phyloP scores from a whole-genome alignment of 1,140 invertebrate species.

The Aphelenchoides besseyi region DNA sequence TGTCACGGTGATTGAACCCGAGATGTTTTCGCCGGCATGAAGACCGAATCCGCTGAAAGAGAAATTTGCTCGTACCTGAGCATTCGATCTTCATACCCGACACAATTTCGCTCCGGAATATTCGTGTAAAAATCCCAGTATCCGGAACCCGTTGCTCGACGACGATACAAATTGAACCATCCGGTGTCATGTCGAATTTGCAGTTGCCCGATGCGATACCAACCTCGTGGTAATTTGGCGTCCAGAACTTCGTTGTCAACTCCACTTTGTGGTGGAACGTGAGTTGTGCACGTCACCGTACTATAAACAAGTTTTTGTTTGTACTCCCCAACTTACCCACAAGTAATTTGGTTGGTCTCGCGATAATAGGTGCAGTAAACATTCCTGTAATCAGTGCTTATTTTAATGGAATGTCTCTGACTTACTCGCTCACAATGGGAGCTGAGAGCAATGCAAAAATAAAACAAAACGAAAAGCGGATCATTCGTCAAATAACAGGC shows the following conservation, averaged over 20 bases:
- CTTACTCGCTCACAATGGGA: too few relatives aligned
- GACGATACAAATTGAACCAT: constrained; percentile 59
- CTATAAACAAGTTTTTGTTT: constrained; percentile 37
- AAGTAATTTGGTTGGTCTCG: constrained; percentile 56
- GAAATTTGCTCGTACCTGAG: not conserved
- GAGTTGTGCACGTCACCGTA: constrained; percentile 55
- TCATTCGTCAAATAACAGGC: too few relatives aligned
- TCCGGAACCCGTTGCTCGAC: constrained; percentile 53
- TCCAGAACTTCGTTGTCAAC: constrained; percentile 36
- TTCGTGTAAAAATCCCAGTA: constrained; percentile 63
- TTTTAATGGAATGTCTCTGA: too few relatives aligned
- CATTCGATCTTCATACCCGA: too few relatives aligned
- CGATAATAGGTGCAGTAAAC: constrained; percentile 59
- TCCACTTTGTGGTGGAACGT: constrained; percentile 34
- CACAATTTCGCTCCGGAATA: constrained; percentile 59
- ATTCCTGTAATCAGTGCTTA: constrained; percentile 59
- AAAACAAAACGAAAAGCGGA: too few relatives aligned
- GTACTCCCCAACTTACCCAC: constrained; percentile 44
- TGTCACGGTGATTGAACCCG: constrained; percentile 61
- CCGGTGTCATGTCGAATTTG: constrained; percentile 56
- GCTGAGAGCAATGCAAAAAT: too few relatives aligned
- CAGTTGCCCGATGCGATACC: constrained; percentile 52
- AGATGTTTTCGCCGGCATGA: constrained; percentile 60
- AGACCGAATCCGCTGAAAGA: constrained; percentile 54
- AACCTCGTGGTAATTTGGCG: constrained; percentile 52